phyloP scores from a whole-genome alignment of 2,888 invertebrate genomes.

The Gisinianus flammeolus region DNA sequence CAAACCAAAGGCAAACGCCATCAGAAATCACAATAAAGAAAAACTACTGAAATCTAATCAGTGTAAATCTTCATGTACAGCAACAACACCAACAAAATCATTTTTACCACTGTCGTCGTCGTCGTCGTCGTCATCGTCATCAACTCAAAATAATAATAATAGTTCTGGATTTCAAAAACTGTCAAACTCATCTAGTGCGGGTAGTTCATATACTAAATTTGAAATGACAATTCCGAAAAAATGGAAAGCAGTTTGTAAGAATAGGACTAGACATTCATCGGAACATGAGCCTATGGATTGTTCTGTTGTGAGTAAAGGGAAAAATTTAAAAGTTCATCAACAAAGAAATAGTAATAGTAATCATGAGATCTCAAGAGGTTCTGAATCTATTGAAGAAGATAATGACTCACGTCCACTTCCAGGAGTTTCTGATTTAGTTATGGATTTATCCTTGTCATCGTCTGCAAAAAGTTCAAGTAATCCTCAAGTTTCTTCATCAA shows the following conservation, averaged over 20 bases:
- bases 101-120: not conserved
- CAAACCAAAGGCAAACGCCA: conserved; percentile 32
- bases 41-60: conserved; percentile 3
- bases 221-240: too few species aligned
- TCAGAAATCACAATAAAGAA: conserved; percentile 31
- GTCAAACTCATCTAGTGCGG: too few species aligned
- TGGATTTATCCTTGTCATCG: conserved; percentile 25
- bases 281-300: conserved; percentile 36
- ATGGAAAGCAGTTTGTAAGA: too few species aligned
- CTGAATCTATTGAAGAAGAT: not conserved
- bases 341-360: not conserved
- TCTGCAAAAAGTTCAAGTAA: not conserved
- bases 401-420: not conserved
- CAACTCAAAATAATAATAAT: too few species aligned
- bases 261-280: not conserved
- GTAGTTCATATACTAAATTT: too few species aligned
- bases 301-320: not conserved
- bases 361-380: not conserved
- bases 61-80: not conserved
- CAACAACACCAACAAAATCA: not conserved
- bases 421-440: not conserved
- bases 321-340: not conserved
- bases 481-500: conserved; percentile 27
- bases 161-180: too few species aligned
- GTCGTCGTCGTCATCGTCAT: not conserved